A percentile compares a stretch with the other conserved stretches of the same genome.
Evolutionary conservation across 2,113 vertebrate species (phyloP).

Genomic region (Chlorodrepanis virens): DNA sequence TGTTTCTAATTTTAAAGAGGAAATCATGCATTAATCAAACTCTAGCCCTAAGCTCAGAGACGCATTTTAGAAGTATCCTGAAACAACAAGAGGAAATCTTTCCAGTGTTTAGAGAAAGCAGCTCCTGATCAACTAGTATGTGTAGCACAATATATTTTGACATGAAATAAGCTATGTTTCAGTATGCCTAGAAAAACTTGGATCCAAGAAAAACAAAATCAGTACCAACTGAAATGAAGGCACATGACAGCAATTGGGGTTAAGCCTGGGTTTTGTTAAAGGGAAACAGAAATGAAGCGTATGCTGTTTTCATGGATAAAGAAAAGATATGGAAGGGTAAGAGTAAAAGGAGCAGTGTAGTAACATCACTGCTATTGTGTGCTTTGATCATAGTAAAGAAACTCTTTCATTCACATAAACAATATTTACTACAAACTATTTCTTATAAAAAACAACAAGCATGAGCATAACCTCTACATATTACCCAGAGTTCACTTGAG

Average conservation of each 20-base stretch:
- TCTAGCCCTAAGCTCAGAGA: constrained; percentile 58
- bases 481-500: not conserved
- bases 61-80: constrained; percentile 68
- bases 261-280: constrained; percentile 38
- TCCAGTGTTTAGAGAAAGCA: constrained; percentile 68
- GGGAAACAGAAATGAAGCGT: not conserved
- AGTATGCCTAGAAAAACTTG: constrained; percentile 9
- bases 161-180: constrained; percentile 13
- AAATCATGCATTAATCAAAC: constrained; percentile 81
- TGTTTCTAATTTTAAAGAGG: constrained; percentile 84
- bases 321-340: not conserved
- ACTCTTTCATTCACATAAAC: not conserved
- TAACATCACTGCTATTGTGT: not conserved
- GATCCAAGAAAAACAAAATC: constrained; percentile 45
- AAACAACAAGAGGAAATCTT: constrained; percentile 73
- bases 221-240: constrained; percentile 20
- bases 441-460: not conserved
- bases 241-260: constrained; percentile 19
- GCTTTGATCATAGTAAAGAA: not conserved
- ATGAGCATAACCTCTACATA: not conserved
- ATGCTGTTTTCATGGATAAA: constrained; percentile 4
- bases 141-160: constrained; percentile 44
- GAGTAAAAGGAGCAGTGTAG: not conserved
- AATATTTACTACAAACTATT: not conserved
- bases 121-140: constrained; percentile 36